Conservation (phyloP, 2,113 vertebrate species). For the Phaetusa simplex region DNA sequence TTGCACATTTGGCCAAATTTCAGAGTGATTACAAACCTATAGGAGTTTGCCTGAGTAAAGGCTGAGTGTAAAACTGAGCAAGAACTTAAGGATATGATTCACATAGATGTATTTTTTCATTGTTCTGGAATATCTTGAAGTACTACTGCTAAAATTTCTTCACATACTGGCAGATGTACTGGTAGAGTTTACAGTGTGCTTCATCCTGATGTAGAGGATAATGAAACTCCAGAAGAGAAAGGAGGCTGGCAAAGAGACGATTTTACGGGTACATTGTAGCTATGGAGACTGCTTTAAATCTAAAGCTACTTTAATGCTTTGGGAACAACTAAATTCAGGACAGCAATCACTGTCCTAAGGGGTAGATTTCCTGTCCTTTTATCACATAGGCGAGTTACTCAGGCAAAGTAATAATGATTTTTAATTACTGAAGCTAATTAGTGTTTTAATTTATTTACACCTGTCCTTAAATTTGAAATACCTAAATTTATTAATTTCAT, state of each 20-base stretch:
- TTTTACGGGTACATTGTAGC: neutral
- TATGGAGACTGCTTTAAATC: neutral
- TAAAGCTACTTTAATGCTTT: neutral
- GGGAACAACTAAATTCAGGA: neutral
- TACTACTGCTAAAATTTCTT: neutral
- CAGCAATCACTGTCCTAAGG: neutral
- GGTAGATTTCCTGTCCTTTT: neutral
- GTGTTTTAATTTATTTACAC: neutral
- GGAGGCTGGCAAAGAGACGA: neutral
- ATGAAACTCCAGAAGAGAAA: neutral
- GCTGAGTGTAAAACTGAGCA: neutral
- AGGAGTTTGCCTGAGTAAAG: neutral
- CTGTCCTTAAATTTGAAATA: neutral
- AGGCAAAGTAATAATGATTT: neutral
- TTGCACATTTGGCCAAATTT: neutral
- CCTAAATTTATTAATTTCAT: neutral
- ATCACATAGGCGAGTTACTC: neutral
- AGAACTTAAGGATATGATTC: neutral
- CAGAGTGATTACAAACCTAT: neutral
- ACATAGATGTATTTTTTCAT: neutral
- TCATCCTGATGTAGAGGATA: neutral
- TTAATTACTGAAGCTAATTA: slow-evolving; percentile 3
- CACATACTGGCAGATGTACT: neutral
- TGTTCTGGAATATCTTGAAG: neutral
- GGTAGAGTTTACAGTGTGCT: neutral